Percentiles rank a stretch among this genome's conserved stretches.
Conservation (phyloP, 2,797 vertebrate genomes). For the Podarcis lilfordi region DNA sequence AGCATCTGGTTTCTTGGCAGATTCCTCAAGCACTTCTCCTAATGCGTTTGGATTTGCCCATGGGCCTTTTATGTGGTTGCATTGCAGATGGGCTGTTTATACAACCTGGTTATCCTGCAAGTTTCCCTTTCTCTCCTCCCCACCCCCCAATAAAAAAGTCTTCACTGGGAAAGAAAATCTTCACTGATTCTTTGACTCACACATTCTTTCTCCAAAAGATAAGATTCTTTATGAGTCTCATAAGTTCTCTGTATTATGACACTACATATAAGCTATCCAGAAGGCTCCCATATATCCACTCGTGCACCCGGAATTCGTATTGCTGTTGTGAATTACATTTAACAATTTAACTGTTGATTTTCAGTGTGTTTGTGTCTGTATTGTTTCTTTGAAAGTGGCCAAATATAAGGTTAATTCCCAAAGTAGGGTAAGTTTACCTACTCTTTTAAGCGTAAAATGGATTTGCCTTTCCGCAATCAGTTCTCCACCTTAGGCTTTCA, state of each 20-base stretch:
- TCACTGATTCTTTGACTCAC: conserved; percentile 56
- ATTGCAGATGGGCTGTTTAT: conserved; percentile 73
- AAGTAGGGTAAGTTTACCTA: conserved; percentile 55
- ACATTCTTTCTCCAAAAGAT: conserved; percentile 62
- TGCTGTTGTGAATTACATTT: conserved; percentile 62
- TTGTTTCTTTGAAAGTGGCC: conserved; percentile 57
- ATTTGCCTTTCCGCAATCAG: conserved; percentile 59
- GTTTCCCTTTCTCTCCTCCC: conserved; percentile 50
- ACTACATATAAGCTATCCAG: conserved; percentile 51
- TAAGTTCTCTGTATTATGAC: conserved; percentile 50
- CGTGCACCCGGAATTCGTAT: conserved; percentile 57
- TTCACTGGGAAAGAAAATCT: conserved; percentile 10
- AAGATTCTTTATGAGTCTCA: conserved; percentile 68
- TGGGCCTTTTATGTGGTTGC: conserved; percentile 77
- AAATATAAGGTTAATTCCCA: conserved; percentile 56
- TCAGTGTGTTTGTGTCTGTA: conserved; percentile 47
- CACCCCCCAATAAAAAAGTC: background rate
- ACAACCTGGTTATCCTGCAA: conserved; percentile 63
- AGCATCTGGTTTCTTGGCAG: conserved; percentile 76
- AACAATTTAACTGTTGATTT: conserved; percentile 55
- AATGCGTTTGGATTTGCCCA: conserved; percentile 73
- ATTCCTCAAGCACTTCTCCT: conserved; percentile 73
- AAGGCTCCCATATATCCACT: conserved; percentile 65
- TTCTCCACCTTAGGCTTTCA: conserved; percentile 51
- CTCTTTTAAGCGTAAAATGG: conserved; percentile 59